Conservation (phyloP, 2,797 vertebrate species). For the Aythya fuligula region DNA sequence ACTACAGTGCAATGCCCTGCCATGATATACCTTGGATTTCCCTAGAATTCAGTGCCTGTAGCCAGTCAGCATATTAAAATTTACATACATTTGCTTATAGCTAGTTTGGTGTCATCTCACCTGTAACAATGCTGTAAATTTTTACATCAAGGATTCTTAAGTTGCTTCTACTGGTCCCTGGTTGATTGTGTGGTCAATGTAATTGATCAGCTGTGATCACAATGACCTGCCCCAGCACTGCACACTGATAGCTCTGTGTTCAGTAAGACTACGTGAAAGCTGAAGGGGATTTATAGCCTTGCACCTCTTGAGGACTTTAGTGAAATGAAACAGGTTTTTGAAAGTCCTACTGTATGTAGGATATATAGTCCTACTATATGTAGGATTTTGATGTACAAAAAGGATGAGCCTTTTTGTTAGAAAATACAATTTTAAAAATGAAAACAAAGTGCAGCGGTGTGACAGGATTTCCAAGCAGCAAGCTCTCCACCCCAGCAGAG, state of each 20-base stretch:
- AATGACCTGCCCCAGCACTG: background rate
- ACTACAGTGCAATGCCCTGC: background rate
- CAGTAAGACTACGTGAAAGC: background rate
- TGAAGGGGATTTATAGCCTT: background rate
- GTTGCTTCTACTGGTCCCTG: background rate
- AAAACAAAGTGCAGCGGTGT: background rate
- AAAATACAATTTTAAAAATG: background rate
- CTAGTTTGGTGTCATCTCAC: background rate
- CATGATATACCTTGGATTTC: background rate
- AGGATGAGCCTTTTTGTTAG: background rate
- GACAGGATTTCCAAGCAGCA: background rate
- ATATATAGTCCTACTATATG: background rate
- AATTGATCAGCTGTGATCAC: background rate
- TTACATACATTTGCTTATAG: background rate
- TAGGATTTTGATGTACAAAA: background rate
- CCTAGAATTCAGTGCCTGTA: background rate
- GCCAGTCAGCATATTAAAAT: background rate
- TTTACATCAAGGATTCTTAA: background rate
- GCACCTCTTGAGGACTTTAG: background rate
- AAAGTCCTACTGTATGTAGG: background rate
- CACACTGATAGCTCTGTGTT: background rate
- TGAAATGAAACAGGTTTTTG: background rate
- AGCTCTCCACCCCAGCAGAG: background rate
- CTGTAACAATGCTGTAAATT: background rate
- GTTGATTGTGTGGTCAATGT: background rate